Percentiles rank a stretch among this genome's conserved stretches.
Conservation (phyloP, 2,888 invertebrate genomes). For the Litoditis marina region DNA sequence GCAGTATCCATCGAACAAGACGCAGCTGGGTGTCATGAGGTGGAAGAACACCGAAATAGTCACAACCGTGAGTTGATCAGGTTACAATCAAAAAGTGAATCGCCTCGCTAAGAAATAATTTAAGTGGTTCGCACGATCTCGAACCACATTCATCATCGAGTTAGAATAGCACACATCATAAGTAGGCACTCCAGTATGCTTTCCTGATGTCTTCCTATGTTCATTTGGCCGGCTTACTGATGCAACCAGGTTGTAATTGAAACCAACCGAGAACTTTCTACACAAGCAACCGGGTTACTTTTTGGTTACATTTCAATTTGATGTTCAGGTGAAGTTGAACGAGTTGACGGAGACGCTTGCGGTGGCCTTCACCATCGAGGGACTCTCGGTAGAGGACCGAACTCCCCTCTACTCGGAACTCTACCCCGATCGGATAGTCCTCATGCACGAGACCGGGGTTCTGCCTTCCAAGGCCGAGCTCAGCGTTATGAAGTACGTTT, state of each 20-base stretch:
- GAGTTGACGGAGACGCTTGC: conserved; percentile 40
- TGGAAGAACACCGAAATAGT: conserved; percentile 39
- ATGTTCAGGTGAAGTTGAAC: conserved; percentile 32
- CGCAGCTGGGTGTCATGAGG: conserved; percentile 38
- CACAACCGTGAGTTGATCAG: conserved; percentile 19
- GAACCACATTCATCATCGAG: too few species aligned
- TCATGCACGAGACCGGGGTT: conserved; percentile 4
- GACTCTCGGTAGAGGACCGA: conserved; percentile 41
- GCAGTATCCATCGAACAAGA: conserved; percentile 49
- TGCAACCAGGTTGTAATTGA: too few species aligned
- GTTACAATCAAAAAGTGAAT: too few species aligned
- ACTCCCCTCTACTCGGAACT: conserved; percentile 45
- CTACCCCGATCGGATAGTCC: conserved; percentile 10
- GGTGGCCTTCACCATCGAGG: conserved; percentile 34
- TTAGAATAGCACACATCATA: too few species aligned
- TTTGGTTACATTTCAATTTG: too few species aligned
- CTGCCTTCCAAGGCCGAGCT: conserved; percentile 6
- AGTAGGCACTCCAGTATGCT: too few species aligned
- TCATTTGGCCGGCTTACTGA: too few species aligned
- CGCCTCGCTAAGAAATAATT: too few species aligned
- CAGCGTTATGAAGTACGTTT: conserved; percentile 6
- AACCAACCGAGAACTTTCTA: too few species aligned
- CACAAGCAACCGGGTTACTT: too few species aligned
- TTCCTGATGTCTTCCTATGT: too few species aligned
- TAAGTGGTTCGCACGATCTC: too few species aligned